Evolutionary conservation across 1,140 invertebrate species (phyloP).

Genomic region (Pogonomyrmex californicus): DNA sequence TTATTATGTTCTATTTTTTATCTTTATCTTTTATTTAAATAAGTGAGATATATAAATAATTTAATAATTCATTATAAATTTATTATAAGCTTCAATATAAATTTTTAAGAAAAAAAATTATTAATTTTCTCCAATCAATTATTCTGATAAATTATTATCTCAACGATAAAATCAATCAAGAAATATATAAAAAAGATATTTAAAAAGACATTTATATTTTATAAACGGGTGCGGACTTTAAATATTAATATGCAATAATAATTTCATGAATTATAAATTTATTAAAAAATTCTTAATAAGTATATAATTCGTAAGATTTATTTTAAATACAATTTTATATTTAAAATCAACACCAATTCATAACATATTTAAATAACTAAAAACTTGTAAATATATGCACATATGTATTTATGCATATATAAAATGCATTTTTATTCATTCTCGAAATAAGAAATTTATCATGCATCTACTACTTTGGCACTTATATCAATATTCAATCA

Average conservation of each 20-base stretch:
- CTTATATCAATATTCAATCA: slow-evolving; percentile 13
- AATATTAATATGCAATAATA: not conserved
- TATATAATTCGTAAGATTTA: not conserved
- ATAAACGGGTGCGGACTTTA: not conserved
- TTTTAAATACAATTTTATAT: not conserved
- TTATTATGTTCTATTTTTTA: no score
- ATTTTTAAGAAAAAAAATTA: no score
- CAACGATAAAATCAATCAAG: no score
- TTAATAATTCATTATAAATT: no score
- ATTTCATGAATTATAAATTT: not conserved
- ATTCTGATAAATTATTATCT: no score
- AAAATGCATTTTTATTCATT: not conserved
- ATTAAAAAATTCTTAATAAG: not conserved
- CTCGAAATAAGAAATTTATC: not conserved
- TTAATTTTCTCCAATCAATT: no score
- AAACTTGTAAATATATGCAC: not conserved
- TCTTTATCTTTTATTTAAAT: no score
- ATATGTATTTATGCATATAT: not conserved
- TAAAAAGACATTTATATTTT: no score
- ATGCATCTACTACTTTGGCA: not conserved
- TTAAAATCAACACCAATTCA: not conserved
- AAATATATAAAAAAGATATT: no score
- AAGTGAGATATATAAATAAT: no score
- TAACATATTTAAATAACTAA: not conserved
- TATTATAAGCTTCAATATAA: no score